Percentiles rank a stretch among this genome's conserved stretches.
phyloP scores from a whole-genome alignment of 2,888 invertebrate genomes.

The Balanococcus diminutus region DNA sequence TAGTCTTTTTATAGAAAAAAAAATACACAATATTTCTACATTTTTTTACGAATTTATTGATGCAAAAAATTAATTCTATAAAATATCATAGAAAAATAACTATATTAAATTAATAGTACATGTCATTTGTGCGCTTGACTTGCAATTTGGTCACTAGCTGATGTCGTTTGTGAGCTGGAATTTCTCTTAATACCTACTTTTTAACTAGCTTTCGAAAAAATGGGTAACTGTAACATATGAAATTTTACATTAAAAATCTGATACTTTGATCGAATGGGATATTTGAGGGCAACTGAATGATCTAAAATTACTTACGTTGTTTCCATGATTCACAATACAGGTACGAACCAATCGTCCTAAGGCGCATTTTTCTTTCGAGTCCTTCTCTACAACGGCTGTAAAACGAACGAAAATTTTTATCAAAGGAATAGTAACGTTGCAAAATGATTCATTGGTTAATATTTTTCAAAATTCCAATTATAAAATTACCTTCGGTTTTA shows the following conservation, averaged over 20 bases:
- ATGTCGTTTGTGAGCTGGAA: background rate
- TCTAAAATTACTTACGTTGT: conserved; percentile 57
- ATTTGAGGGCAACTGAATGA: conserved; percentile 36
- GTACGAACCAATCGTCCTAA: conserved; percentile 58
- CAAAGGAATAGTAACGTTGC: background rate
- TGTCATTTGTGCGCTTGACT: conserved; percentile 10
- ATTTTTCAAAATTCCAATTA: background rate
- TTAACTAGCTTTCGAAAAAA: conserved; percentile 41
- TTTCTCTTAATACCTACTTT: background rate
- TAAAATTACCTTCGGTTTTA: conserved; percentile 58
- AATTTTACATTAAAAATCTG: background rate
- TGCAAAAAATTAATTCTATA: conserved; percentile 17
- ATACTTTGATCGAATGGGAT: background rate
- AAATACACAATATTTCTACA: background rate
- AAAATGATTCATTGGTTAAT: background rate
- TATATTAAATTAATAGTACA: conserved; percentile 28
- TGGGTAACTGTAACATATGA: conserved; percentile 27
- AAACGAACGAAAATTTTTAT: conserved; percentile 10
- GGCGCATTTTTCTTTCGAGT: conserved; percentile 58
- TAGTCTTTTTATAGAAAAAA: background rate
- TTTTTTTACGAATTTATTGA: conserved; percentile 39
- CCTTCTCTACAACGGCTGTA: conserved; percentile 58
- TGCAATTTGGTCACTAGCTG: conserved; percentile 38
- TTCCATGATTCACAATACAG: conserved; percentile 59
- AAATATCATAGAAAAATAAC: conserved; percentile 20